These are phyloP conservation scores for Petrolisthes manimaculis DNA, from an alignment of 2,888 invertebrate genomes.

Conservation along the genomic window DNA sequence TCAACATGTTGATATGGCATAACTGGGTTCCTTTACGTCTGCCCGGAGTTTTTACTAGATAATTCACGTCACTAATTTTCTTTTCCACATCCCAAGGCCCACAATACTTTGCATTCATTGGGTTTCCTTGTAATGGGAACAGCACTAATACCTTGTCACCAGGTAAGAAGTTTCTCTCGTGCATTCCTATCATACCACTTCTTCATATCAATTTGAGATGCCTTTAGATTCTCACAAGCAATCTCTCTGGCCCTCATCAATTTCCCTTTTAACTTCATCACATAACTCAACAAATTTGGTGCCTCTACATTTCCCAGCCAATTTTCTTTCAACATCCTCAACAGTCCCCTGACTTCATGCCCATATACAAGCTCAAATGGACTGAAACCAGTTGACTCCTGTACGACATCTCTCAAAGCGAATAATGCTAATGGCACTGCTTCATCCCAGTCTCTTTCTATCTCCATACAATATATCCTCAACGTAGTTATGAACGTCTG, in stretches of 20 bases:
- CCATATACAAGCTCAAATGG: too few relatives aligned
- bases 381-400: too few relatives aligned
- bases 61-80: neutral
- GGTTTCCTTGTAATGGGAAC: neutral
- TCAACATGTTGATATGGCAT: neutral
- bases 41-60: neutral
- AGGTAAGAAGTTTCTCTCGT: neutral
- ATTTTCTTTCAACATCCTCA: neutral
- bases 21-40: neutral
- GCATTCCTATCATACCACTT: neutral
- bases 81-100: neutral
- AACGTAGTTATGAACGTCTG: too few relatives aligned
- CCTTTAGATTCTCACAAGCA: neutral
- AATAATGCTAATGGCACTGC: too few relatives aligned
- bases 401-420: too few relatives aligned
- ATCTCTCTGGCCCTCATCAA: neutral
- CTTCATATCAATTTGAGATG: neutral
- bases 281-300: neutral
- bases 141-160: neutral
- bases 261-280: neutral
- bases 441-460: too few relatives aligned
- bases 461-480: too few relatives aligned
- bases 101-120: neutral
- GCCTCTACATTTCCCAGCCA: neutral
- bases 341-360: neutral